Percentiles rank a stretch among this genome's conserved stretches.
These are phyloP conservation scores for Tiaroga cobitis DNA, from an alignment of 2,797 vertebrate species.

Conservation along the genomic window DNA sequence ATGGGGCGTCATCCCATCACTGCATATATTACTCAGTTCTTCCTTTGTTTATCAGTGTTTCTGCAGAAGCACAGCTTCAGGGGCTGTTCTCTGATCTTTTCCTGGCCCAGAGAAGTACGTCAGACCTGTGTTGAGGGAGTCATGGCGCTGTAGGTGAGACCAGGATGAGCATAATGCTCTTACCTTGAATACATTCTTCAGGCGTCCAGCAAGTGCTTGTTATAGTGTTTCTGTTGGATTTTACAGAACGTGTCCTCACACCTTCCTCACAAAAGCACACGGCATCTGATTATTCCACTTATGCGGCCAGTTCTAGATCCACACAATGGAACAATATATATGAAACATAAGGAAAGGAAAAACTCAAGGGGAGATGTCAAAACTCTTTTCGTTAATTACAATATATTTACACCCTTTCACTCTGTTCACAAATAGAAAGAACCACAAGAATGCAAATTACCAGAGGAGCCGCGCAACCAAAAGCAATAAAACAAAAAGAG, in stretches of 20 bases:
- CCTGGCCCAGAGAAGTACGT: slow-evolving; percentile 38
- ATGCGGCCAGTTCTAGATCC: neutral
- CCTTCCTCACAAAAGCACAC: neutral
- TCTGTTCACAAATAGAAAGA: slow-evolving; percentile 9
- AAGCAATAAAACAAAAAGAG: slow-evolving; percentile 21
- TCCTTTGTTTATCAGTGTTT: slow-evolving; percentile 55
- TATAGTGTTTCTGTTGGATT: slow-evolving; percentile 36
- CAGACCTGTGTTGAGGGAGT: slow-evolving; percentile 38
- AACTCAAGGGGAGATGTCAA: slow-evolving; percentile 6
- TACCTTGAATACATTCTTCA: slow-evolving; percentile 32
- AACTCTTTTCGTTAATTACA: neutral
- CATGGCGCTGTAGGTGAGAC: slow-evolving; percentile 45
- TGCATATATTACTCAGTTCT: slow-evolving; percentile 37
- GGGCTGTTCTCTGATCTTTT: slow-evolving; percentile 49
- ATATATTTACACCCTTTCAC: slow-evolving; percentile 26
- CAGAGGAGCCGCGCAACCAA: neutral
- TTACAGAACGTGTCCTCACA: slow-evolving; percentile 21
- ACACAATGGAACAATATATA: neutral
- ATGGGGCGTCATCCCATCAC: slow-evolving; percentile 48
- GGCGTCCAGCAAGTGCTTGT: slow-evolving; percentile 46
- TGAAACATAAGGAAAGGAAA: slow-evolving; percentile 14
- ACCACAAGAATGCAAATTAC: slow-evolving; percentile 18
- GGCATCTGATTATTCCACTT: neutral
- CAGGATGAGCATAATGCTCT: slow-evolving; percentile 41
- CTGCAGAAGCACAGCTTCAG: slow-evolving; percentile 49